Evolutionary conservation across 2,113 vertebrate genomes (phyloP), one percentile per base, ranked within the genome.

Genomic region (Eptesicus fuscus): DNA sequence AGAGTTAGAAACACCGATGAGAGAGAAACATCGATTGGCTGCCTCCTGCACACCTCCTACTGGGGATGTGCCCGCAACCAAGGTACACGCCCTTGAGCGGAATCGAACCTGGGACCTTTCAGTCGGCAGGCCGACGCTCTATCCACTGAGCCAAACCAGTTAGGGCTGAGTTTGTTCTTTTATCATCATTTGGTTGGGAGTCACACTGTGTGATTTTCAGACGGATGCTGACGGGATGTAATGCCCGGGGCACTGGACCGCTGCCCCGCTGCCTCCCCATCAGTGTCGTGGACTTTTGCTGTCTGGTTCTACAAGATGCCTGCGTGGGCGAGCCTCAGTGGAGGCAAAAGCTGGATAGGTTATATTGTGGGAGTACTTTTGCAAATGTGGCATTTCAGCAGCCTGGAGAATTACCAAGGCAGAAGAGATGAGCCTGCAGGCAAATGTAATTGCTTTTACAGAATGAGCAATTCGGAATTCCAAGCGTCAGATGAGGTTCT

Each of bases 311-410:
- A 83, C 89, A 96, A 78, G 93, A 94, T 83, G 95, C 74, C 83
- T 89, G 93, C 0, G 59, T 94, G 97, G 93, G 94, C 77, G 95
- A 94, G 83, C 42, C 53, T 96, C 51, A 83, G 65, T 4, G 69
- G 79, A 80, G 32, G 42, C 23, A 44, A 88, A 94, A 94, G 25
- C 87, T 89, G 91, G 83, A 87, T 95, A 93, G 93, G 93, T 96
- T 96, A 78, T 83, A n/a, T 40, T 23, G 79, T 96, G 95, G 96
- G 96, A 87, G 96, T 93, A 37, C 65, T 95, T 93, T 96, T 96
- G 96, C 96, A 97, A 96, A 97, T 94, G 90, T 97, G 97, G 79
- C 87, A 96, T 95, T 97, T 97, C 65, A 47, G 87, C 86, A 97
- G 89, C 93, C 91, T 97, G 94, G 95, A 97, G 79, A 94, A 96